phyloP scores from a whole-genome alignment of 2,888 invertebrate species.

The Pediacus dermestoides region DNA sequence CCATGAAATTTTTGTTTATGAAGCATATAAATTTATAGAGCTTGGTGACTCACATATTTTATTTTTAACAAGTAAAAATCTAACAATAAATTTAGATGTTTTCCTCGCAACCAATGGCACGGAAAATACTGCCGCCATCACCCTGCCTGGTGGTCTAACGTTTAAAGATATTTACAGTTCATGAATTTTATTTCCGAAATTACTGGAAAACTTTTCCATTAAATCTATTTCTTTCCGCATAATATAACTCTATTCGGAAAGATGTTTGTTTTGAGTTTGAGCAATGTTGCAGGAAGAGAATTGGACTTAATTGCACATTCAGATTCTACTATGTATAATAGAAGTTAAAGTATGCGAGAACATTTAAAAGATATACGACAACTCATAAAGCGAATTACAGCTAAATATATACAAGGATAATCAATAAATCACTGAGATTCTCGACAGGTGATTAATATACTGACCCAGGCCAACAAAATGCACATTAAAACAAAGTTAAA shows the following conservation, averaged over 20 bases:
- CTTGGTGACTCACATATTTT: conserved; percentile 13
- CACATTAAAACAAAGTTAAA: conserved; percentile 31
- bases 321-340: no score
- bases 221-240: no score
- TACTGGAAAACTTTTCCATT: no score
- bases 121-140: conserved; percentile 27
- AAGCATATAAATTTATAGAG: no score
- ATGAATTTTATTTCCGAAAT: conserved; percentile 32
- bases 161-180: conserved; percentile 31
- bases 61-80: conserved; percentile 16
- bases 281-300: no score
- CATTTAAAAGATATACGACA: conserved; percentile 26
- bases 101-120: conserved; percentile 30
- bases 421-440: conserved; percentile 32
- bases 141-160: conserved; percentile 14
- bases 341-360: conserved; percentile 13
- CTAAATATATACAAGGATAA: conserved; percentile 20
- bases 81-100: conserved; percentile 34
- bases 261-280: no score
- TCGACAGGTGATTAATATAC: conserved; percentile 26
- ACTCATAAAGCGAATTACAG: conserved; percentile 30
- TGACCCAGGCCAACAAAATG: conserved; percentile 8
- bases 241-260: no score
- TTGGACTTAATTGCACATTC: no score
- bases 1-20: no score